These are phyloP conservation scores for Oreocharis arfaki DNA, from an alignment of 2,113 vertebrate genomes.

Conservation along the genomic window DNA sequence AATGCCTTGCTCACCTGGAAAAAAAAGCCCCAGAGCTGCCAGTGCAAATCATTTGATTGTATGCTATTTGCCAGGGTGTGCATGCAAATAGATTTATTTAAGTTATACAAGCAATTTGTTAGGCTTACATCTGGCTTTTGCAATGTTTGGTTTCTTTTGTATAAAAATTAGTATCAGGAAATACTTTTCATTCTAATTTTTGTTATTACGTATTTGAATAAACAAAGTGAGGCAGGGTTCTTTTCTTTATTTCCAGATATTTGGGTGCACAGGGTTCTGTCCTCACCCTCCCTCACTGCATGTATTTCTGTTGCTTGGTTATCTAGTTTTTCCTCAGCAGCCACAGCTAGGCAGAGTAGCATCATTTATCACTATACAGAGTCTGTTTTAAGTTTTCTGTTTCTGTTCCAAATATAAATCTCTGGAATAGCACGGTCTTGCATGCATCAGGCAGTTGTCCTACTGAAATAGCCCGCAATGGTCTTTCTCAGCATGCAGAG, in stretches of 20 bases:
- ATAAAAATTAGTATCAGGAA: neutral
- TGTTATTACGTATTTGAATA: neutral
- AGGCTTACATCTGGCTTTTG: neutral
- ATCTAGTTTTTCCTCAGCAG: slow-evolving; percentile 35
- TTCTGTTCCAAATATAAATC: slow-evolving; percentile 66
- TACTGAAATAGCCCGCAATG: slow-evolving; percentile 29
- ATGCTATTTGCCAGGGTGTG: neutral
- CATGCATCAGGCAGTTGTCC: slow-evolving; percentile 54
- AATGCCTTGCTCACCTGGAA: slow-evolving; percentile 38
- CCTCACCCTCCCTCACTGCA: neutral
- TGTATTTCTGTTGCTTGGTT: neutral
- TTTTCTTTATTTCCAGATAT: neutral
- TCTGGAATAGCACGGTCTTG: slow-evolving; percentile 42
- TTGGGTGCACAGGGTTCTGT: neutral
- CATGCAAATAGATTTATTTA: neutral
- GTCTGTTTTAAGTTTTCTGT: slow-evolving; percentile 61
- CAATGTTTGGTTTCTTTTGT: neutral
- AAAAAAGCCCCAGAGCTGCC: neutral
- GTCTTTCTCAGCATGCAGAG: slow-evolving; percentile 50
- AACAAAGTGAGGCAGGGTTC: neutral
- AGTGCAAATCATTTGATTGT: neutral
- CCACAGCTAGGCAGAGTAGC: slow-evolving; percentile 41
- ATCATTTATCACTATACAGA: slow-evolving; percentile 43
- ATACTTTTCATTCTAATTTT: neutral
- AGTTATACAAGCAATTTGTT: neutral